Conservation (phyloP, 2,797 vertebrate genomes). For the Microctenopoma steveboyesi region DNA sequence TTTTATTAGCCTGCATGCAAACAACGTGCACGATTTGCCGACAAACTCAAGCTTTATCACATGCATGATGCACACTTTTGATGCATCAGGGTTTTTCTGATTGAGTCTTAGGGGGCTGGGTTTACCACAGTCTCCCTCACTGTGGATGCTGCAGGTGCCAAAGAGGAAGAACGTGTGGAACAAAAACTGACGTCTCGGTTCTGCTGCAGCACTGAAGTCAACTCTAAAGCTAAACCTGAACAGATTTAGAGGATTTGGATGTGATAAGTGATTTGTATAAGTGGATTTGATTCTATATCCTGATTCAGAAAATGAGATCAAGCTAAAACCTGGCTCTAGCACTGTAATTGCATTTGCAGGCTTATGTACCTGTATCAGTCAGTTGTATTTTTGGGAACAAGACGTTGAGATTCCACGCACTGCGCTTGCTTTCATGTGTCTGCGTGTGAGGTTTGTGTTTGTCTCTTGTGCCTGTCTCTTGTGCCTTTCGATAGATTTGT, state of each 20-base stretch:
- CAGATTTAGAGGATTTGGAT: conserved; percentile 21
- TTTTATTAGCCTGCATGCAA: not conserved
- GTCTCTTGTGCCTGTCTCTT: conserved; percentile 47
- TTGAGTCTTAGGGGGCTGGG: no score
- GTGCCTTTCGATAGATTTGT: conserved; percentile 62
- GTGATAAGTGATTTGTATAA: conserved; percentile 3
- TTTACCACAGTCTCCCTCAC: no score
- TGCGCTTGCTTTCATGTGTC: conserved; percentile 53
- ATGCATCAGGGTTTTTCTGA: no score
- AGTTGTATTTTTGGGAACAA: conserved; percentile 9
- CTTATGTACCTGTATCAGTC: conserved; percentile 21
- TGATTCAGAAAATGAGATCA: conserved; percentile 18
- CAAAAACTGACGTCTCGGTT: no score
- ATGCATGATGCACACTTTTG: no score
- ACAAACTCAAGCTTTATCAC: no score
- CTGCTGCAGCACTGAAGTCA: not conserved
- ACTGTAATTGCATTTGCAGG: conserved; percentile 13
- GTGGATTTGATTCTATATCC: conserved; percentile 28
- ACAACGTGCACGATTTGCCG: not conserved
- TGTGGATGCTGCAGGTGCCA: not conserved
- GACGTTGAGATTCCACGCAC: conserved; percentile 15
- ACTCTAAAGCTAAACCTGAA: conserved; percentile 13
- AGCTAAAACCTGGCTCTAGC: conserved; percentile 1
- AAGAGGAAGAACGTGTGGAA: not conserved
- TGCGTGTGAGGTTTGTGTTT: conserved; percentile 53